Conservation (phyloP, 1,140 invertebrate species). For the Trissolcus basalis region DNA sequence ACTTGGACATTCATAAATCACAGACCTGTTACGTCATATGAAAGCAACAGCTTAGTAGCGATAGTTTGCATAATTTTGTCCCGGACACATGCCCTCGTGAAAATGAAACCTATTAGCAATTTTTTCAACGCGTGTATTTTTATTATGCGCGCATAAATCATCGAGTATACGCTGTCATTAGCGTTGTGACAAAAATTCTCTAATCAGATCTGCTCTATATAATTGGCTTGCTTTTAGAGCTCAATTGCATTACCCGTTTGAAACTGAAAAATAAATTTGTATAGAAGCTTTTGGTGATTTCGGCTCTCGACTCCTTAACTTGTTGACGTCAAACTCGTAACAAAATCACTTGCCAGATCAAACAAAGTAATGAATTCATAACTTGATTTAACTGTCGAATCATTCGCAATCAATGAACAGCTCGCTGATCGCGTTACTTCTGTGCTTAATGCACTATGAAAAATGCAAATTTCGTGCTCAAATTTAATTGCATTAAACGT, state of each 20-base stretch:
- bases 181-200: not conserved
- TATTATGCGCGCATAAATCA: conserved; percentile 23
- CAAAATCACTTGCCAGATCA: conserved; percentile 16
- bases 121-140: conserved; percentile 15
- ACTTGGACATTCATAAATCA: too few relatives aligned
- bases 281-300: not conserved
- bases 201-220: not conserved
- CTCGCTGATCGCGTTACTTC: too few relatives aligned
- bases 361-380: conserved; percentile 13
- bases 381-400: not conserved
- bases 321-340: conserved; percentile 1
- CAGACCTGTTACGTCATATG: conserved; percentile 34
- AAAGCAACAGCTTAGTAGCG: conserved; percentile 41
- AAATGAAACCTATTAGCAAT: conserved; percentile 37
- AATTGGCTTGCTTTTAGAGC: not conserved
- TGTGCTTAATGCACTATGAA: too few relatives aligned
- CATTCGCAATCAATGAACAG: too few relatives aligned
- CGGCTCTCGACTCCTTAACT: not conserved
- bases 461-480: too few relatives aligned
- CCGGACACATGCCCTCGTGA: conserved; percentile 16
- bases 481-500: too few relatives aligned
- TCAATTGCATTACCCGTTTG: too few relatives aligned
- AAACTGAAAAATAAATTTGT: too few relatives aligned
- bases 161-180: not conserved
- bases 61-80: conserved; percentile 34